Conservation (phyloP, 2,113 vertebrate species). For the Hippocampus abdominalis region DNA sequence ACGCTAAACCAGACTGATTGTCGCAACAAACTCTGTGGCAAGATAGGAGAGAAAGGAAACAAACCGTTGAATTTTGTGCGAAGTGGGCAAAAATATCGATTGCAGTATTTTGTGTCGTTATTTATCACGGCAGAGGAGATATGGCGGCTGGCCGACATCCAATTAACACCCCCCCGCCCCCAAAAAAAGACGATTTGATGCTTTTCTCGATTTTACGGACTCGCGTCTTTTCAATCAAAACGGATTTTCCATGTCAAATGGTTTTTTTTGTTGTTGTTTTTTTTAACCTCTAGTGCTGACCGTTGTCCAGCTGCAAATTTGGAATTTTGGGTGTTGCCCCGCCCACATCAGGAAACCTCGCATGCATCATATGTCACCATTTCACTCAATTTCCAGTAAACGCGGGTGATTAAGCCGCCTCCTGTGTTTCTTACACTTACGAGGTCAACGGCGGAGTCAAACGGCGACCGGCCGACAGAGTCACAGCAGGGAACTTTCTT, state of each 20-base stretch:
- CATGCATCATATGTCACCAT: constrained; percentile 64
- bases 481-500: constrained; percentile 49
- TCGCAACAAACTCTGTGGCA: not conserved
- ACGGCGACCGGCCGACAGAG: constrained; percentile 51
- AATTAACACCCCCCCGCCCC: not conserved
- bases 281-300: not conserved
- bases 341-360: constrained; percentile 40
- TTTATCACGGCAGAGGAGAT: not conserved
- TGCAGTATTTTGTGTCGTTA: not conserved
- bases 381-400: constrained; percentile 72
- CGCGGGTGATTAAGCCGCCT: constrained; percentile 48
- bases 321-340: constrained; percentile 1
- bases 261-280: no score
- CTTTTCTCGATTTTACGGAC: no score
- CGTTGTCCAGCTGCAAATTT: not conserved
- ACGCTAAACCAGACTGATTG: not conserved
- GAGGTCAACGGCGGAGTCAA: constrained; percentile 63
- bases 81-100: not conserved
- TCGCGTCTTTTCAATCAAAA: no score
- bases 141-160: not conserved
- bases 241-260: no score
- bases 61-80: not conserved
- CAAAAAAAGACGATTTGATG: no score
- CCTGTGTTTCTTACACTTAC: constrained; percentile 41
- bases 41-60: not conserved